phyloP scores from a whole-genome alignment of 2,888 invertebrate genomes.

The Drosophila tripunctata region DNA sequence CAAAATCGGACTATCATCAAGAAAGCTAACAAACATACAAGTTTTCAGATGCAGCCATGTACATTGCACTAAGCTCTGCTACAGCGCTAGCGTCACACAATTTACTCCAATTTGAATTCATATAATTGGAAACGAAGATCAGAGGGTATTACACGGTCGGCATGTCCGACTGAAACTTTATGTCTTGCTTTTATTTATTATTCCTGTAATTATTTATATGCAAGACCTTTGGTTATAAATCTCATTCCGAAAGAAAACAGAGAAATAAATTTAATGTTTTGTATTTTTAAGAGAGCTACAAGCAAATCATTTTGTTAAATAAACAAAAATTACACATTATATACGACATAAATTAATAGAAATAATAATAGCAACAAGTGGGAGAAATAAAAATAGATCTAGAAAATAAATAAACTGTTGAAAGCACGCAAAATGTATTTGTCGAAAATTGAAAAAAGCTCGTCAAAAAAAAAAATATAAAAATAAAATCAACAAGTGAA shows the following conservation, averaged over 20 bases:
- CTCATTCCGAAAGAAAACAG: background rate
- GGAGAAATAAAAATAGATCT: slow-evolving; percentile 4
- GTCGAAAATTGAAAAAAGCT: slow-evolving; percentile 30
- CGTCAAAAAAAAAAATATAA: slow-evolving; percentile 3
- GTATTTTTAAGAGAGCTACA: slow-evolving; percentile 3
- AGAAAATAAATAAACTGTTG: slow-evolving; percentile 13
- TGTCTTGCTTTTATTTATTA: slow-evolving; percentile 45
- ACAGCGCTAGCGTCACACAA: too few species aligned
- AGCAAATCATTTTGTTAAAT: slow-evolving; percentile 22
- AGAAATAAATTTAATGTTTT: slow-evolving; percentile 3
- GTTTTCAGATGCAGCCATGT: too few species aligned
- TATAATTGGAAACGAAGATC: too few species aligned
- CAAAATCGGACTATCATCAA: too few species aligned
- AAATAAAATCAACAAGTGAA: slow-evolving; percentile 59
- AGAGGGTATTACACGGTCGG: too few species aligned
- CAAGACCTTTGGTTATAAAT: background rate
- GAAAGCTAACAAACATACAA: too few species aligned
- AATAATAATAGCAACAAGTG: slow-evolving; percentile 24
- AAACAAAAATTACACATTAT: slow-evolving; percentile 7
- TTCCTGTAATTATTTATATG: slow-evolving; percentile 29
- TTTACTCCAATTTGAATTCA: too few species aligned
- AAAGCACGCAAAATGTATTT: slow-evolving; percentile 28
- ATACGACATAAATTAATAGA: slow-evolving; percentile 21
- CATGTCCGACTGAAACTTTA: too few species aligned
- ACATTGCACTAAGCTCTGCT: too few species aligned